Evolutionary conservation across 53 echinoderm and acorn worm genomes (phyloP).

Genomic region (Astropecten irregularis): DNA sequence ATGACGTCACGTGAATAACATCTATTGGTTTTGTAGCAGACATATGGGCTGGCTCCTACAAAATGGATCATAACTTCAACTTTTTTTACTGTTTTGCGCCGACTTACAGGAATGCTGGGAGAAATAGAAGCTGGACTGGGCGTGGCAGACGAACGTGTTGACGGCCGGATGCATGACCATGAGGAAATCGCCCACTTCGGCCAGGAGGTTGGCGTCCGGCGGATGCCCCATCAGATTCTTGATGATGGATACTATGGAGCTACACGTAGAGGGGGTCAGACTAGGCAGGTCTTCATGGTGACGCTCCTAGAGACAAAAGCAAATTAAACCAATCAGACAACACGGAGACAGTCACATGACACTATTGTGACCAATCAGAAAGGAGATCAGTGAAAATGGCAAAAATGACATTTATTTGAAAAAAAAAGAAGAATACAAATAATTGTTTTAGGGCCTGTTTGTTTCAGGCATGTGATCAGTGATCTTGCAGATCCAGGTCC

Average conservation of each 20-base stretch:
- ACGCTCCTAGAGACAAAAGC: slow-evolving; percentile 67
- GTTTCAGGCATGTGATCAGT: too few species aligned
- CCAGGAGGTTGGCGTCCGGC: slow-evolving; percentile 82
- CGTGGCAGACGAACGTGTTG: slow-evolving; percentile 97
- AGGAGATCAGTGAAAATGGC: too few species aligned
- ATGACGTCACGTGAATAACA: too few species aligned
- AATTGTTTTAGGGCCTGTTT: too few species aligned
- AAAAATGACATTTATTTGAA: too few species aligned
- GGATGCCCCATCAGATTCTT: slow-evolving; percentile 91
- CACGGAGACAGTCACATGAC: not conserved
- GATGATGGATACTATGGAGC: slow-evolving; percentile 72
- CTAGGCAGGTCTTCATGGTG: slow-evolving; percentile 86
- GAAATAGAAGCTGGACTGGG: slow-evolving; percentile 97
- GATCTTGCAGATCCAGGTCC: too few species aligned
- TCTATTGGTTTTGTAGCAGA: too few species aligned
- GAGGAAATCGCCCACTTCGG: slow-evolving; percentile 92
- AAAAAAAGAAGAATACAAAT: too few species aligned
- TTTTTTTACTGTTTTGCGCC: too few species aligned
- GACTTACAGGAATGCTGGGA: slow-evolving; percentile 86
- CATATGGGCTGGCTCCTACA: too few species aligned
- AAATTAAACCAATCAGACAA: slow-evolving; percentile 1
- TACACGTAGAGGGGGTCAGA: slow-evolving; percentile 60
- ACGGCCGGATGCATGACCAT: slow-evolving; percentile 91
- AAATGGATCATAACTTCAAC: too few species aligned
- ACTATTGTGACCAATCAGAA: not conserved